Base-by-base conservation (phyloP, 2,888 invertebrate species). In the Drosophila sordidapex region DNA sequence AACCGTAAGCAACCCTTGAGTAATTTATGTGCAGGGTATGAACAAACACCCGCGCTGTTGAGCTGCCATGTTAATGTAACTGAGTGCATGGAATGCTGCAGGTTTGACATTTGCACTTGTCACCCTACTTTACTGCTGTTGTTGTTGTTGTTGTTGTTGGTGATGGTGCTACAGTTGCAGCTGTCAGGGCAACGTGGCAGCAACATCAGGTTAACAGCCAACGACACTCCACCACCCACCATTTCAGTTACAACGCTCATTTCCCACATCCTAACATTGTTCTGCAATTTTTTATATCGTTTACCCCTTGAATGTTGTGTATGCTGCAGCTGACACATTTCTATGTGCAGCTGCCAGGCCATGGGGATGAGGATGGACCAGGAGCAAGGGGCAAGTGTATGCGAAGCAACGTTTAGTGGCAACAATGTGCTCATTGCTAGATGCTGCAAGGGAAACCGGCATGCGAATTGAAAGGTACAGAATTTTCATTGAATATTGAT, bases 211-310 rank as follows among this genome's bases (percentile, higher is more conserved):
- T 67, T 58, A 60, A 29, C 66, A 57, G 48, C n/a, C 43, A 46
- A n/a, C 18, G 27, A 25, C 1, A 15, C 3, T 18, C 18, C 5
- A 15, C 2, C 27, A 5, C 7, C 27, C 54, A 56, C 13, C n/a
- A 13, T 38, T 8, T 29, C 51, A 40, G 40, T 27, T 40, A 54
- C 40, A n/a, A 35, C 13, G 13, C 11, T n/a, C n/a, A n/a, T 15
- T 25, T 6, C 21, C 31, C 61, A 25, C 43, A 31, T 36, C 54
- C 29, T 21, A 27, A 46, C 3, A 46, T 46, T 58, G 56, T 31
- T 52, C 60, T 66, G 65, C 74, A 74, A 68, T 77, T 89, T 83
- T 89, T 81, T 83, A 79, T 79, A 70, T 72, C 87, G 77, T 85
- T 85, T 89, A 87, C 84, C 76, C 82, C 61, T 65, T 80, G 70